Evolutionary conservation across 2,797 vertebrate genomes (phyloP).

Genomic region (Mallotus villosus): DNA sequence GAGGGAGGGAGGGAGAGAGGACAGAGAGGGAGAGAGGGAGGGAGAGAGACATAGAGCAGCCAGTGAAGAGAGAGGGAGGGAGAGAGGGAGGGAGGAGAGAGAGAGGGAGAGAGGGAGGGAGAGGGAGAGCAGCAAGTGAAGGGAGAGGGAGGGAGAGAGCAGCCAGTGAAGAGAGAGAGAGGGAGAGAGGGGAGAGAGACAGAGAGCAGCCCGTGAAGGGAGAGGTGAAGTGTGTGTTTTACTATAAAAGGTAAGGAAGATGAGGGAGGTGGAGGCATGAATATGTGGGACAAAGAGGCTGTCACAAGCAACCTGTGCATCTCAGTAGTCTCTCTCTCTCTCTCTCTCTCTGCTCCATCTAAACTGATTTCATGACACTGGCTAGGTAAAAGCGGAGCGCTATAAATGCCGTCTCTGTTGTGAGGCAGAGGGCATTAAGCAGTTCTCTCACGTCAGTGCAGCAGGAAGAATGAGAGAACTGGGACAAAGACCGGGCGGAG

Average conservation of each 20-base stretch:
- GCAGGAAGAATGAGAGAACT: background rate
- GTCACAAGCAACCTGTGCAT: background rate
- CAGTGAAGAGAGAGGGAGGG: background rate
- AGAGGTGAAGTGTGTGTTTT: background rate
- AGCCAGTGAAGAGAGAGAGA: background rate
- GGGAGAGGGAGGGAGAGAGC: background rate
- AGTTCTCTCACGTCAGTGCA: background rate
- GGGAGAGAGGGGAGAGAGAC: background rate
- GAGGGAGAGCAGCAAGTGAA: no score
- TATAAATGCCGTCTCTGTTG: background rate
- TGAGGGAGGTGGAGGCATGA: background rate
- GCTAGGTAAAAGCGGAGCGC: background rate
- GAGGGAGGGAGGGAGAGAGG: no score
- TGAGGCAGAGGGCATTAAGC: background rate
- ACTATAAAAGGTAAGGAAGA: background rate
- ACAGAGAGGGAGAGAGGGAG: background rate
- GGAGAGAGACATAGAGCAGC: background rate
- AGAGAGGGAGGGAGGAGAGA: background rate
- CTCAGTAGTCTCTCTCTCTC: background rate
- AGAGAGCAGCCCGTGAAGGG: background rate
- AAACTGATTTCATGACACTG: background rate
- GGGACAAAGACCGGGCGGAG: background rate
- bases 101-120: slow-evolving; percentile 1
- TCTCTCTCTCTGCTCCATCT: background rate
- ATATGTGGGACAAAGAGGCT: background rate